Conservation (phyloP, 2,113 vertebrate species). For the Mirza zaza region DNA sequence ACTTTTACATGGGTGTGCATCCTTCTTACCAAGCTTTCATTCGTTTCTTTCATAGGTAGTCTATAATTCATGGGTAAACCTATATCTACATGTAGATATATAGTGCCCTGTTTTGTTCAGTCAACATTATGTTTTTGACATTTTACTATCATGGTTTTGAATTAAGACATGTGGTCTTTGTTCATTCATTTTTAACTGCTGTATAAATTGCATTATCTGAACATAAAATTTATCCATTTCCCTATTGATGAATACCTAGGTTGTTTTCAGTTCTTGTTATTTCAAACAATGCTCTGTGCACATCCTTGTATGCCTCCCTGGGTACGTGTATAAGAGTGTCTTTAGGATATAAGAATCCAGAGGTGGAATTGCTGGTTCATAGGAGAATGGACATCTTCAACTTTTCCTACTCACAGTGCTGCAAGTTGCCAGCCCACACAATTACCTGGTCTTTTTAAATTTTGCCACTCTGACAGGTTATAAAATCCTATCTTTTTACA, state of each 20-base stretch:
- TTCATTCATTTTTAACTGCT: background rate
- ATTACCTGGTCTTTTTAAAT: background rate
- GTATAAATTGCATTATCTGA: background rate
- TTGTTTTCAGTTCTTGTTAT: background rate
- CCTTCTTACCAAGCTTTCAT: background rate
- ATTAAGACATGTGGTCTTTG: background rate
- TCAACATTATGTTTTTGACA: background rate
- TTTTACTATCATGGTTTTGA: background rate
- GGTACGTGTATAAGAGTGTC: background rate
- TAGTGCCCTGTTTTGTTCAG: background rate
- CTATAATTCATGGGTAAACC: background rate
- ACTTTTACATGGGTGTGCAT: too few relatives aligned
- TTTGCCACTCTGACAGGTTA: background rate
- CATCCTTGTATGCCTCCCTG: background rate
- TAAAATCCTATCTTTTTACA: background rate
- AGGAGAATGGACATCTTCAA: background rate
- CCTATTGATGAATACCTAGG: background rate
- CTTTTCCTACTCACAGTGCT: background rate
- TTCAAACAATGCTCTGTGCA: background rate
- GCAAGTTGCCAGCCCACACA: background rate
- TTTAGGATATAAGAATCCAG: background rate
- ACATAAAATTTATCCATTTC: background rate
- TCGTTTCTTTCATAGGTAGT: background rate
- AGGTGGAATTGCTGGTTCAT: background rate
- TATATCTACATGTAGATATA: background rate